A percentile compares a stretch with the other conserved stretches of the same genome.
phyloP scores from a whole-genome alignment of 1,140 invertebrate species.

The Drosophila pallidifrons region DNA sequence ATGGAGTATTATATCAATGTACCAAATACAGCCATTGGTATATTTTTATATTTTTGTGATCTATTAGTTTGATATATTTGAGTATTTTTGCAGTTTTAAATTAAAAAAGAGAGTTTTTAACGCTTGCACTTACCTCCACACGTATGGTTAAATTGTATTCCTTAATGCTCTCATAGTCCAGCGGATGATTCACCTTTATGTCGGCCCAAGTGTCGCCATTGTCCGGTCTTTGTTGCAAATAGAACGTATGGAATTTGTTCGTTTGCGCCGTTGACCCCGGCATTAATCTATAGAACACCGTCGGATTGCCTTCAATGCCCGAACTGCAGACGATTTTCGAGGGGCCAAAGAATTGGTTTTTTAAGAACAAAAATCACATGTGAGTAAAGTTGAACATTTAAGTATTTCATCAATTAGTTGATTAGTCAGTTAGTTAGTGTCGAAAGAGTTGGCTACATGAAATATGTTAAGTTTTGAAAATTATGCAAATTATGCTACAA shows the following conservation, averaged over 20 bases:
- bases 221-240: slow-evolving; percentile 95
- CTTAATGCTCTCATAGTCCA: slow-evolving; percentile 97
- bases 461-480: slow-evolving; percentile 38
- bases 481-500: slow-evolving; percentile 50
- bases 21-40: too few species aligned
- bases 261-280: slow-evolving; percentile 97
- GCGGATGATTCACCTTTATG: slow-evolving; percentile 97
- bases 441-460: slow-evolving; percentile 60
- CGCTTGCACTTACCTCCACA: slow-evolving; percentile 91
- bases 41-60: neutral
- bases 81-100: slow-evolving; percentile 3
- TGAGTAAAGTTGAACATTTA: slow-evolving; percentile 37
- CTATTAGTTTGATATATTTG: neutral
- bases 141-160: slow-evolving; percentile 98
- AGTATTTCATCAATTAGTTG: neutral
- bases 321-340: slow-evolving; percentile 88
- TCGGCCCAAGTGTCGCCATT: slow-evolving; percentile 97
- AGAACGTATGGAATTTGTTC: slow-evolving; percentile 98
- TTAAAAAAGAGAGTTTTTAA: neutral
- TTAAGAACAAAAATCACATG: slow-evolving; percentile 21
- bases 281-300: slow-evolving; percentile 97
- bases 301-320: slow-evolving; percentile 97
- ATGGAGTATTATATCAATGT: too few species aligned
- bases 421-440: slow-evolving; percentile 18
- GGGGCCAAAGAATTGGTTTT: neutral